phyloP scores from a whole-genome alignment of 2,113 vertebrate genomes.

The Periophthalmodon schlosseri region DNA sequence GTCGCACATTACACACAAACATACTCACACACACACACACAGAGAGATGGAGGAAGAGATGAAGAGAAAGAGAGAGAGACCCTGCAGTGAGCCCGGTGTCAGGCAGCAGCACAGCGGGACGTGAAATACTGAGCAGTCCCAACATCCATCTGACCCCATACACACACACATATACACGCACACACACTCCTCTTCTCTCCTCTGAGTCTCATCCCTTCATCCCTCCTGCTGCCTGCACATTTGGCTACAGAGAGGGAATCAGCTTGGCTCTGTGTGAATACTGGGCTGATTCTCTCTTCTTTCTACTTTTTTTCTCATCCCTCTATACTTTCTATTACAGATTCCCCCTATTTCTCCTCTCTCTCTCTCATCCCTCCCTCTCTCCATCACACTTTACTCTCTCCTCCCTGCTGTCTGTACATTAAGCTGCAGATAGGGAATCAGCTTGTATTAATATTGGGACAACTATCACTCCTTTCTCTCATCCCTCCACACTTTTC shows the following conservation, averaged over 20 bases:
- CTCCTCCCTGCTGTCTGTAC: neutral
- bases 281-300: neutral
- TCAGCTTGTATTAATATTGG: conserved; percentile 21
- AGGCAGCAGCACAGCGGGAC: conserved; percentile 73
- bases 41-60: neutral
- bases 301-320: no score
- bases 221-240: neutral
- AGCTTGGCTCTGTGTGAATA: conserved; percentile 9
- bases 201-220: neutral
- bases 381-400: no score
- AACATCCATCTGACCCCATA: conserved; percentile 72
- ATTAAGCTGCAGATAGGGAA: conserved; percentile 10
- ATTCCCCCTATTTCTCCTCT: no score
- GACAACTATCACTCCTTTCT: neutral
- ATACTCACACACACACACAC: neutral
- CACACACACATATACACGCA: neutral
- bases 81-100: conserved; percentile 53
- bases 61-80: neutral
- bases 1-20: conserved; percentile 3
- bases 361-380: neutral
- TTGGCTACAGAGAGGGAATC: conserved; percentile 17
- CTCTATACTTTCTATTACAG: no score
- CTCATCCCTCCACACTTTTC: neutral
- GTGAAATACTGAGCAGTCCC: conserved; percentile 77
- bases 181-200: neutral